phyloP scores from a whole-genome alignment of 2,113 vertebrate genomes.

The Copsychus sechellarum region DNA sequence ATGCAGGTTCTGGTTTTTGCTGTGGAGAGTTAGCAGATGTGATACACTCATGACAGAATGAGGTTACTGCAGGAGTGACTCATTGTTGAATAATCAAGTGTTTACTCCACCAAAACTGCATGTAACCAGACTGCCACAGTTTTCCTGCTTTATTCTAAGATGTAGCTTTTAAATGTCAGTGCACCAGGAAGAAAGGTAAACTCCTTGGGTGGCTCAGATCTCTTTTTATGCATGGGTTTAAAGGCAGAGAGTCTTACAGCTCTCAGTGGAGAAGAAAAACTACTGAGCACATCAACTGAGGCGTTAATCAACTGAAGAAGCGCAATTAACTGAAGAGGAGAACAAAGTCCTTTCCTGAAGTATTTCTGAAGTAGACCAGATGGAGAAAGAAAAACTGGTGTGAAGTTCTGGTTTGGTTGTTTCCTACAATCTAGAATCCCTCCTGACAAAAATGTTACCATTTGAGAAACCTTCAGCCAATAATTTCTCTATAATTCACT shows the following conservation, averaged over 20 bases:
- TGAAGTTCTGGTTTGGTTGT: neutral
- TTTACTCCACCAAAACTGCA: constrained; percentile 61
- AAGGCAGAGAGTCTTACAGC: neutral
- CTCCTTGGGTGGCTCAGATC: constrained; percentile 34
- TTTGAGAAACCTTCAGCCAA: neutral
- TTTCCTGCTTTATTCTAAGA: constrained; percentile 42
- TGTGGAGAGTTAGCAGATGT: constrained; percentile 53
- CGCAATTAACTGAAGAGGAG: neutral
- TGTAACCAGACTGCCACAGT: constrained; percentile 53
- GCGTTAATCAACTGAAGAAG: neutral
- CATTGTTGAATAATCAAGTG: constrained; percentile 69
- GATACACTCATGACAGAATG: constrained; percentile 71
- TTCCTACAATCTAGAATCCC: neutral
- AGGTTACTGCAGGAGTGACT: constrained; percentile 70
- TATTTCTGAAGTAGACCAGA: neutral
- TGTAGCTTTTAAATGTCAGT: constrained; percentile 60
- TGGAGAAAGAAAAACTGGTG: neutral
- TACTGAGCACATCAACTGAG: neutral
- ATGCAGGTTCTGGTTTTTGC: constrained; percentile 23
- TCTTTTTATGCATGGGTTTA: neutral
- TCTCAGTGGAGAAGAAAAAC: constrained; percentile 24
- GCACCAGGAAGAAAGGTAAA: constrained; percentile 37
- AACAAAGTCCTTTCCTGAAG: neutral
- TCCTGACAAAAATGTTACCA: neutral
- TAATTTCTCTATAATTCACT: neutral